phyloP scores from a whole-genome alignment of 1,140 invertebrate species.

The Hylyphantes graminicola region DNA sequence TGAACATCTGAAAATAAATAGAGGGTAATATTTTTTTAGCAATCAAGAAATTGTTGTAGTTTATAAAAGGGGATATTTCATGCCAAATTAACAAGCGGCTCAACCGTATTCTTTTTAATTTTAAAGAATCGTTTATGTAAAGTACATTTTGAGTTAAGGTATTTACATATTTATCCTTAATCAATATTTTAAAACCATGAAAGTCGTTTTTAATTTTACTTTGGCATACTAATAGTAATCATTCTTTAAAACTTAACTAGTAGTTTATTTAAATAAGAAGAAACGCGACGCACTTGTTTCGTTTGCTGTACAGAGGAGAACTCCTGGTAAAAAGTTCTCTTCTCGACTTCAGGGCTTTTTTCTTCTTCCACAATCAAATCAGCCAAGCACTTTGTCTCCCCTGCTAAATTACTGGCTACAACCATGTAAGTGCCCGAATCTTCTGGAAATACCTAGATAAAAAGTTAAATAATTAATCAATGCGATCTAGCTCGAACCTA shows the following conservation, averaged over 20 bases:
- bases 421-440: conserved; percentile 81
- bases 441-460: conserved; percentile 70
- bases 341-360: conserved; percentile 62
- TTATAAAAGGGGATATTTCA: too few species aligned
- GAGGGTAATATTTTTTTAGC: too few species aligned
- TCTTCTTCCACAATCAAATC: conserved; percentile 81
- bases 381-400: conserved; percentile 79
- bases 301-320: conserved; percentile 59
- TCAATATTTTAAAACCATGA: too few species aligned
- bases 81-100: too few species aligned
- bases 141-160: too few species aligned
- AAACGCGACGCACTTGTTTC: conserved; percentile 45
- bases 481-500: too few species aligned
- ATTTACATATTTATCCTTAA: too few species aligned
- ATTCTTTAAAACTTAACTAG: not conserved
- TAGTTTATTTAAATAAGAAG: not conserved
- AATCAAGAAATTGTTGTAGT: too few species aligned
- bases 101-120: too few species aligned
- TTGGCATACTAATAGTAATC: not conserved
- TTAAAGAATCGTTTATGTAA: too few species aligned
- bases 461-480: conserved; percentile 65
- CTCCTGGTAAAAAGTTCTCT: conserved; percentile 51
- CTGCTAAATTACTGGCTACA: conserved; percentile 77
- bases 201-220: not conserved
- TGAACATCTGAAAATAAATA: conserved; percentile 40